Evolutionary conservation across 2,797 vertebrate genomes (phyloP).

Genomic region (Fundulus diaphanus): DNA sequence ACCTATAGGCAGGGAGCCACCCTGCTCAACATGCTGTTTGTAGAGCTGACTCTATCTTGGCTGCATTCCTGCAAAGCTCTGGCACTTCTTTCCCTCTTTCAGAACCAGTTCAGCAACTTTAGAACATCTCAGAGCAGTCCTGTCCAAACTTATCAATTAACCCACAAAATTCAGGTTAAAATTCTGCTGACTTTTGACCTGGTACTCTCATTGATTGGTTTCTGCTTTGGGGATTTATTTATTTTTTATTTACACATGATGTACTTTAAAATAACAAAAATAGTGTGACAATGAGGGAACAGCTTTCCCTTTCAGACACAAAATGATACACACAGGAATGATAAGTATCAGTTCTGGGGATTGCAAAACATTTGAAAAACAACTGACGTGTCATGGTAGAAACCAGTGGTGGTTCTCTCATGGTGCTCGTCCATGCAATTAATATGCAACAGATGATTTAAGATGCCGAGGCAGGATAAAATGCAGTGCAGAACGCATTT

Average conservation of each 20-base stretch:
- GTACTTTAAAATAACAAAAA: neutral
- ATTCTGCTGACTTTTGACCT: neutral
- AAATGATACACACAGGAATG: neutral
- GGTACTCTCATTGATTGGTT: neutral
- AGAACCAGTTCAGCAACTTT: slow-evolving; percentile 35
- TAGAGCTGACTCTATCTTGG: neutral
- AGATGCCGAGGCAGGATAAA: neutral
- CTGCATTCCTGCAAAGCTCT: neutral
- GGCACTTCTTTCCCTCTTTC: neutral
- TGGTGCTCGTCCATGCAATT: neutral
- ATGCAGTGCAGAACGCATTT: neutral
- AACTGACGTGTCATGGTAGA: neutral
- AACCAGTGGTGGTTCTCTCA: neutral
- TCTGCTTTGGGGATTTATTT: too few species aligned
- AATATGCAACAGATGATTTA: neutral
- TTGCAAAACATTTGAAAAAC: slow-evolving; percentile 1
- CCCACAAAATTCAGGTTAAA: neutral
- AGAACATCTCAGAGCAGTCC: neutral
- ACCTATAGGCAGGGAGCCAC: slow-evolving; percentile 3
- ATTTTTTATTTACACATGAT: neutral
- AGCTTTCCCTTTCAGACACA: neutral
- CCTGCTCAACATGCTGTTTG: neutral
- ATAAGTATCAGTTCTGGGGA: neutral
- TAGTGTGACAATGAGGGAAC: neutral
- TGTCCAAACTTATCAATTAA: neutral